A percentile compares a stretch with the other conserved stretches of the same genome.
Evolutionary conservation across 1,140 invertebrate genomes (phyloP).

Genomic region (Stenopsyche tienmushanensis): DNA sequence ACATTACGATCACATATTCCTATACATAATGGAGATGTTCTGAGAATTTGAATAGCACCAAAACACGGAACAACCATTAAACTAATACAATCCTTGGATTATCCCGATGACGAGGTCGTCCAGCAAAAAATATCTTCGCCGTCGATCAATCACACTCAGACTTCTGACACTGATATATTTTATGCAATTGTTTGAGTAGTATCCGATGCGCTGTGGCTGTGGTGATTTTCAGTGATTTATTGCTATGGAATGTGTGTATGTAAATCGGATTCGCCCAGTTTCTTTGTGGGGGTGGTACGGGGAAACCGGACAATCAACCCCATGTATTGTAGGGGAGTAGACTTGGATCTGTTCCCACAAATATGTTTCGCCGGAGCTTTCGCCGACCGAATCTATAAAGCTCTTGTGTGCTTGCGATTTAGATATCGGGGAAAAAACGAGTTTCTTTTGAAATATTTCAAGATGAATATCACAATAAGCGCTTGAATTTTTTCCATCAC

Average conservation of each 20-base stretch:
- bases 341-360: not conserved
- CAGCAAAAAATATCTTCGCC: conserved; percentile 11
- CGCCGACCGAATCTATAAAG: no score
- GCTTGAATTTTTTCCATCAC: no score
- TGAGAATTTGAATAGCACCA: not conserved
- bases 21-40: no score
- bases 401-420: no score
- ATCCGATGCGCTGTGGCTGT: not conserved
- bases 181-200: conserved; percentile 33
- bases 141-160: conserved; percentile 25
- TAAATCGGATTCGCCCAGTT: conserved; percentile 11
- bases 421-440: no score
- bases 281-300: not conserved
- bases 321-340: not conserved
- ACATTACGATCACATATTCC: no score
- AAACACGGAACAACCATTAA: not conserved
- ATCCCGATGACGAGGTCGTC: no score
- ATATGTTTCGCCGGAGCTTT: not conserved
- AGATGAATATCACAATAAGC: no score
- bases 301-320: not conserved
- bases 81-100: no score
- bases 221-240: conserved; percentile 9
- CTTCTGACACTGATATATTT: conserved; percentile 26
- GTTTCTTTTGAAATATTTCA: no score
- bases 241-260: conserved; percentile 7